These are phyloP conservation scores for Chrysoperla carnea DNA, from an alignment of 1,140 invertebrate genomes.

Conservation along the genomic window DNA sequence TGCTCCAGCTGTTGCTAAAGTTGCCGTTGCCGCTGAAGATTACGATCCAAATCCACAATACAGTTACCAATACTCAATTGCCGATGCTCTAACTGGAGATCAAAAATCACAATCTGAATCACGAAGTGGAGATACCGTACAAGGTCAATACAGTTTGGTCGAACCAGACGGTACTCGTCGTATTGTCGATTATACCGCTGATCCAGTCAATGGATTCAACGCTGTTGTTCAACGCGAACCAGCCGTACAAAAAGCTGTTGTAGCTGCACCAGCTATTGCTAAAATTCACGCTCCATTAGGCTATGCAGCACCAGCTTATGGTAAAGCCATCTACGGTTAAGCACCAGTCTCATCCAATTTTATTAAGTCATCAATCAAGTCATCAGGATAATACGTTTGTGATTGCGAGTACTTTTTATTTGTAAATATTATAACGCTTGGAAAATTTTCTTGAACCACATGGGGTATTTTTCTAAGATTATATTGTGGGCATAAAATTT, in stretches of 20 bases:
- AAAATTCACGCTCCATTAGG: neutral
- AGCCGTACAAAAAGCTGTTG: conserved; percentile 1
- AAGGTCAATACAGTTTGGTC: conserved; percentile 22
- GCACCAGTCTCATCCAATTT: no score
- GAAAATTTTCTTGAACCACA: no score
- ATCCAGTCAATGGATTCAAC: conserved; percentile 25
- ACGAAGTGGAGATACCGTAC: conserved; percentile 23
- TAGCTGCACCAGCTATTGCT: conserved; percentile 3
- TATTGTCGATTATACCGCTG: conserved; percentile 22
- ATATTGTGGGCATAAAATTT: no score
- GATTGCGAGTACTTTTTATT: no score
- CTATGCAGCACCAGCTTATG: conserved; percentile 1
- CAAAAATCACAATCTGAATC: conserved; percentile 21
- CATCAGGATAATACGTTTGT: no score
- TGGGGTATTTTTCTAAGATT: no score
- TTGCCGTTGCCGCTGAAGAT: conserved; percentile 15
- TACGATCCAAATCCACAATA: conserved; percentile 45
- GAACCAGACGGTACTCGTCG: conserved; percentile 24
- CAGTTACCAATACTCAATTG: conserved; percentile 46
- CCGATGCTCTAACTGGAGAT: conserved; percentile 33
- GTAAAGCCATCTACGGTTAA: neutral
- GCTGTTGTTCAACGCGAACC: conserved; percentile 22
- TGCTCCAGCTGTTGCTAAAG: no score
- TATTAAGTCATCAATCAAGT: no score
- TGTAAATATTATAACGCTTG: no score